A percentile compares a stretch with the other conserved stretches of the same genome.
Evolutionary conservation across 2,113 vertebrate species (phyloP).

Genomic region (Chlorodrepanis virens): DNA sequence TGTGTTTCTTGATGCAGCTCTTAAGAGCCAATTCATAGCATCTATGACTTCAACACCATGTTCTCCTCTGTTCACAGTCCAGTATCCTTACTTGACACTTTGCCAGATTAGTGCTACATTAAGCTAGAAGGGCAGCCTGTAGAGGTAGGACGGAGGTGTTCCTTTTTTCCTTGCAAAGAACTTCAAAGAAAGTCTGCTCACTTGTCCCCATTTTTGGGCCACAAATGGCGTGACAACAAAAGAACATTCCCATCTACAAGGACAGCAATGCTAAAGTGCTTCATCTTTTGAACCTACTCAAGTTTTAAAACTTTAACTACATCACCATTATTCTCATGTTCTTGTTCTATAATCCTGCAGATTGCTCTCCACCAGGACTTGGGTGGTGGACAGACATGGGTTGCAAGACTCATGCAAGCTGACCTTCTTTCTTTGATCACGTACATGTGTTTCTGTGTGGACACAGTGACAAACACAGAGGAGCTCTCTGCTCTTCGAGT

Average conservation of each 20-base stretch:
- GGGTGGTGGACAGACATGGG: rapidly evolving
- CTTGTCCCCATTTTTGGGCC: neutral
- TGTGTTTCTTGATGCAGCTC: neutral
- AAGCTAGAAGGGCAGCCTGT: neutral
- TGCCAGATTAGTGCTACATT: neutral
- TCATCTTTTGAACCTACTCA: neutral
- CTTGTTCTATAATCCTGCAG: neutral
- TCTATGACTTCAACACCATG: rapidly evolving
- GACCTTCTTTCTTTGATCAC: rapidly evolving
- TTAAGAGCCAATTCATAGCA: neutral
- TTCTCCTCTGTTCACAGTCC: neutral
- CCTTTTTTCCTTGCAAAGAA: neutral
- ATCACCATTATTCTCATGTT: neutral
- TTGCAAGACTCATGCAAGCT: neutral
- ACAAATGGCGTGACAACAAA: neutral
- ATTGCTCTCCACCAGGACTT: neutral
- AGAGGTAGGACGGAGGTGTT: neutral
- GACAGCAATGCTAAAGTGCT: neutral
- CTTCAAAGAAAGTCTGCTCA: neutral
- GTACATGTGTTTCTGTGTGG: neutral
- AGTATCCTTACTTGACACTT: neutral
- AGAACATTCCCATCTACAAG: neutral
- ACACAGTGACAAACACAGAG: neutral
- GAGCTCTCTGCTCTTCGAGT: neutral
- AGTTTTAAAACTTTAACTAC: neutral